Base-by-base conservation (phyloP, 2,888 invertebrate species). In the Yponomeuta malinellus region DNA sequence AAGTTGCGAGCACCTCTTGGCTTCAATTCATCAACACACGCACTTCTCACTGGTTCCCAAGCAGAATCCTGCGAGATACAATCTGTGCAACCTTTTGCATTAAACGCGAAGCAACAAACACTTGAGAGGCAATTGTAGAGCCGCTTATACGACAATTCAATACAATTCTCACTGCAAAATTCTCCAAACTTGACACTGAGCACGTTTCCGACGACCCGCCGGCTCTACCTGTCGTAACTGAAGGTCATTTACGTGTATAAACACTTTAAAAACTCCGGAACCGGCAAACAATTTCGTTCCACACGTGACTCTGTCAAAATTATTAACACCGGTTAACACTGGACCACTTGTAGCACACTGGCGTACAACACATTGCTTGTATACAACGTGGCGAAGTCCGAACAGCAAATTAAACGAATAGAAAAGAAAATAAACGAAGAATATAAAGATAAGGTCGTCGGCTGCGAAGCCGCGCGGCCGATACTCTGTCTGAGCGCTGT, bases 401-500 rank as follows among this genome's bases (percentile, higher is more conserved):
- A 84, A 83, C 84, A 84, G 84, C 83, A 89, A 92, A 92, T 89
- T 83, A 92, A 92, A 92, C 86, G 90, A 91, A 92, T 90, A 90
- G 87, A 91, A 92, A 91, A 90, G 89, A 92, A 92, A 92, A 91
- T 90, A 92, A 92, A 90, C 88, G 90, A 92, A 91, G 88, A 90
- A 92, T 88, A 89, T 86, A 72, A 72, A 74, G 72, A 70, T 84
- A 90, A 92, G 89, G 85, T 88, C 83, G 89, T 85, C 88, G 89
- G 87, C 88, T 85, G 85, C 83, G 76, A 85, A 90, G 88, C 85
- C 92, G 90, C 83, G 92, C 92, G 92, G 89, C 86, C 92, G 90
- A 86, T 90, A 88, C 92, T 91, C 90, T 86, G 87, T 89, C 90
- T 92, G 91, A 91, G 89, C 91, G 90, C 86, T 90, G 88, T 91